Conservation (phyloP, 2,888 invertebrate genomes). For the Cyclophora albipunctata region DNA sequence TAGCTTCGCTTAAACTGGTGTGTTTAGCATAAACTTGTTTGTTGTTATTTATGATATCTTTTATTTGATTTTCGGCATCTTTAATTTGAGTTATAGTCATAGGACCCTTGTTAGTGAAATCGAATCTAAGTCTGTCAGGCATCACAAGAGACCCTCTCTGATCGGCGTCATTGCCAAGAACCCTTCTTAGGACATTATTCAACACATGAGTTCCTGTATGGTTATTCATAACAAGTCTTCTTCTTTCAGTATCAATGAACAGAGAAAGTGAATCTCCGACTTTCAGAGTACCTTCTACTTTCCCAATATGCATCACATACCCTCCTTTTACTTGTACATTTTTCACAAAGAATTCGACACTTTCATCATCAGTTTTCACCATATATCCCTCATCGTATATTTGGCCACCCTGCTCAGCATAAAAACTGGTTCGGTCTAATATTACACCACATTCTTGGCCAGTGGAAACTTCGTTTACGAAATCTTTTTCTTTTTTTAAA, state of each 20-base stretch:
- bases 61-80: slow-evolving; percentile 86
- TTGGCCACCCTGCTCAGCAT: slow-evolving; percentile 99
- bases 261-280: slow-evolving; percentile 90
- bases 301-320: slow-evolving; percentile 95
- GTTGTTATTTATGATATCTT: slow-evolving; percentile 84
- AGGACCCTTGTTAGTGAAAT: slow-evolving; percentile 96
- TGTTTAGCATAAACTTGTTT: slow-evolving; percentile 91
- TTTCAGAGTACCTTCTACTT: slow-evolving; percentile 86
- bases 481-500: slow-evolving; percentile 85
- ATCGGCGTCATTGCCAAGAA: slow-evolving; percentile 93
- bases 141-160: slow-evolving; percentile 98
- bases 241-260: slow-evolving; percentile 87
- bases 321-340: slow-evolving; percentile 97
- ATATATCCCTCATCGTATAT: slow-evolving; percentile 97
- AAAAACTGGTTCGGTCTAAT: slow-evolving; percentile 94
- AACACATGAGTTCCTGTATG: slow-evolving; percentile 98
- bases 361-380: slow-evolving; percentile 87
- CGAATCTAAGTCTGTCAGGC: slow-evolving; percentile 96
- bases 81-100: slow-evolving; percentile 92
- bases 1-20: slow-evolving; percentile 87
- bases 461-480: slow-evolving; percentile 86
- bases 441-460: slow-evolving; percentile 95
- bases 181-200: slow-evolving; percentile 93
- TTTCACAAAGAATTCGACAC: slow-evolving; percentile 92
- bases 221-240: slow-evolving; percentile 97